Conservation (phyloP, 2,888 invertebrate species). For the Dermolepida albohirtum region DNA sequence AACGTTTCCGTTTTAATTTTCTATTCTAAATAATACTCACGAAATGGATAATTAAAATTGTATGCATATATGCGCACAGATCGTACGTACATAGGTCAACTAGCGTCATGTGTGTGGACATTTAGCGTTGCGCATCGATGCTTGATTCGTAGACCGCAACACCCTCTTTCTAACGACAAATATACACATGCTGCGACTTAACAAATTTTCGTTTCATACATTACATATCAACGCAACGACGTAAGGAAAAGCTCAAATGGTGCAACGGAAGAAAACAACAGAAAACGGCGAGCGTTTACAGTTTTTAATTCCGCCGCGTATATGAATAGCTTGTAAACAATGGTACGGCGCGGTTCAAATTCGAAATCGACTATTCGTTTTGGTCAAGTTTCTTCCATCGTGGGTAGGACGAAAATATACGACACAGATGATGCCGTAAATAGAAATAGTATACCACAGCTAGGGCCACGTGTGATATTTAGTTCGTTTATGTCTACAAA, state of each 20-base stretch:
- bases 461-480: conserved; percentile 15
- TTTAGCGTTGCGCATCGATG: conserved; percentile 52
- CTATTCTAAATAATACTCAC: no score
- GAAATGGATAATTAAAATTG: no score
- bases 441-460: conserved; percentile 3
- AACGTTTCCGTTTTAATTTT: no score
- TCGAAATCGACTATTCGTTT: conserved; percentile 1
- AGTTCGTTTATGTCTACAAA: conserved; percentile 1
- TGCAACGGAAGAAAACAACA: no score
- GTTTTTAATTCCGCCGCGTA: no score
- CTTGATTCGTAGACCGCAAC: conserved; percentile 51
- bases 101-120: conserved; percentile 52
- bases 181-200: conserved; percentile 24
- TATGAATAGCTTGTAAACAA: no score
- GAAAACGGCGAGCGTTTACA: no score
- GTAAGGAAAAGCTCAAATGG: no score
- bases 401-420: not conserved
- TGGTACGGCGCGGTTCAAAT: no score
- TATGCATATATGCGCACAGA: conserved; percentile 34
- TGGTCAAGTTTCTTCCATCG: conserved; percentile 1
- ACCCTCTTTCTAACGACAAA: conserved; percentile 47
- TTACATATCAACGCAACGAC: no score
- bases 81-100: conserved; percentile 46
- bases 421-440: conserved; percentile 24
- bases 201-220: no score